Conservation (phyloP, 2,797 vertebrate genomes). For the Hydrolagus colliei region DNA sequence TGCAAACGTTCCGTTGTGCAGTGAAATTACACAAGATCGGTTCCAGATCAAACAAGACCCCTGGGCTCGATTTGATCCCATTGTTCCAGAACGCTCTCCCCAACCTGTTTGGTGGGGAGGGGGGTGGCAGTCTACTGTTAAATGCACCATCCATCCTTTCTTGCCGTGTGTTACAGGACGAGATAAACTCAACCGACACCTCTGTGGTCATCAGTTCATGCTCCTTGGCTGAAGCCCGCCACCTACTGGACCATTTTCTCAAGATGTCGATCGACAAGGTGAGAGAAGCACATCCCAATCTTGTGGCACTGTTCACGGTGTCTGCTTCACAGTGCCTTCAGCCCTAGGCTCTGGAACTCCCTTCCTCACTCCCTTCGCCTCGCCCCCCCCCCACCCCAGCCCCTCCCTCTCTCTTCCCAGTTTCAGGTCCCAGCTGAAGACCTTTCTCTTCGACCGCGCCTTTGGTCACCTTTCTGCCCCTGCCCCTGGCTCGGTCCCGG, state of each 20-base stretch:
- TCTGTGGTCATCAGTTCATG: conserved; percentile 97
- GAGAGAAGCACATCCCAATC: accelerated
- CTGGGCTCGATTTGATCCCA: neutral
- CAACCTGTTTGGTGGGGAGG: no score
- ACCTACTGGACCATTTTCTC: conserved; percentile 89
- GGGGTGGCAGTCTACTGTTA: neutral
- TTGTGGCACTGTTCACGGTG: no score
- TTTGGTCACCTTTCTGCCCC: no score
- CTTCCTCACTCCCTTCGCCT: no score
- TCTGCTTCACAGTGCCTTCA: no score
- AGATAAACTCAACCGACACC: conserved; percentile 90
- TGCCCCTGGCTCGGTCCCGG: no score
- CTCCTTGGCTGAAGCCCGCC: conserved; percentile 85
- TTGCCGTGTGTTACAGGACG: conserved; percentile 63
- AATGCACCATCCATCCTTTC: neutral
- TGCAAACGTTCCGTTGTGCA: neutral
- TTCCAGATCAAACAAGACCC: neutral
- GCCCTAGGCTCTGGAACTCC: no score
- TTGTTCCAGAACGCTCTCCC: no score
- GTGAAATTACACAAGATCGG: neutral
- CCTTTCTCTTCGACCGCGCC: no score
- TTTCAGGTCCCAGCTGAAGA: no score
- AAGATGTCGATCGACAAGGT: conserved; percentile 95
- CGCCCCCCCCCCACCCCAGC: no score
- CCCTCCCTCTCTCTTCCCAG: no score